Base-by-base conservation (phyloP, 1,140 invertebrate species). In the Ceratoteleas bidentatus region DNA sequence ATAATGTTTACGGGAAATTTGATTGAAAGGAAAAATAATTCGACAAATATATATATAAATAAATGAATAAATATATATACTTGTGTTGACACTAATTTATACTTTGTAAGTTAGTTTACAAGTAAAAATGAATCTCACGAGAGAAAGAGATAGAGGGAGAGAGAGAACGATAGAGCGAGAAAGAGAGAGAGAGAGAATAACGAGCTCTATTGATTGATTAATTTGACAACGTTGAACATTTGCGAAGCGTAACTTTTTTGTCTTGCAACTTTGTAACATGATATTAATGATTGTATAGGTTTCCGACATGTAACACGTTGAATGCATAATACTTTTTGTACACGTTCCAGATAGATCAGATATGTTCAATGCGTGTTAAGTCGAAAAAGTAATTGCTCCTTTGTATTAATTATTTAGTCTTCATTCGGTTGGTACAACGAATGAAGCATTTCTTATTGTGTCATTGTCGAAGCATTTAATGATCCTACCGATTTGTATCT, bases 1-100 rank as follows among this genome's bases (percentile, higher is more conserved):
- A 77, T 76, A 73, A 84, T 77, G 66, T 81, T 75, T 66, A 75
- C 62, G 52, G 36, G 74, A 72, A 54, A 24, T 74, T 74, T 73
- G 11, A 56, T 75, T 82, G 10, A 60, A 16, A 75, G n/a, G 54
- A 53, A 62, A 75, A 69, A 74, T 68, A 54, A 83, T 77, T 74
- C 62, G 43, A 65, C 54, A 74, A 69, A 68, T 50, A 69, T 43
- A 72, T n/a, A n/a, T n/a, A n/a, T n/a, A n/a, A n/a, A n/a, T n/a
- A 4, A 24, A 24, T 24, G 4, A 43, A 65, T 65, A 68, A 34
- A 69, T 69, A 56, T 65, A 64, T 76, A 76, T 81, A 54, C 54
- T 72, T 76, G 50, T 54, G 64, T 81, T 81, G 60, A 81, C 24
- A 56, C 40, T 57, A 69, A 64, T 70, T 74, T 74, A 57, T 74